Evolutionary conservation across 2,888 invertebrate species (phyloP), one percentile per base, ranked within the genome.

Genomic region (Netelia melanura): DNA sequence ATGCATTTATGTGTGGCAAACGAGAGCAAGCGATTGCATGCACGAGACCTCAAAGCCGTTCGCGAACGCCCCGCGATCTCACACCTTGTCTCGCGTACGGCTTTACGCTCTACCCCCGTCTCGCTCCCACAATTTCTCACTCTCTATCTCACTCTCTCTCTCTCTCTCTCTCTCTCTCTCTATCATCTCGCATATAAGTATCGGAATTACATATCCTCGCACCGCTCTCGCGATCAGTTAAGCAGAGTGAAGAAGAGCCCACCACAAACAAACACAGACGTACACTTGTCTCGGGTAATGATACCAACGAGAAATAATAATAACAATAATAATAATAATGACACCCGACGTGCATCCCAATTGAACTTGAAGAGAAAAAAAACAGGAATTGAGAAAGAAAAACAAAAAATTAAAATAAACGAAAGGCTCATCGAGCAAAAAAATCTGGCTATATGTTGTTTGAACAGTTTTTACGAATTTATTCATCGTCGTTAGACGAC

Each of bases 21-120:
- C 75, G 75, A 80, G 80, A 75, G 79, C 68, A 81, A 80, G 71
- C 67, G 74, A 81, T 86, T 77, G 76, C 86, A 83, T 77, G 74
- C 77, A 74, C 68, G 81, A 61, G 54, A 78, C 30, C 65, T 62
- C 81, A 72, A 67, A 68, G 81, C 68, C 61, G 64, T 74, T 74
- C 43, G 78, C 78, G 70, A 84, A 78, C 77, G 78, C 65, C 77
- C 81, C 78, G 44, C 78, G 70, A 76, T 79, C 84, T 84, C 81
- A 78, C 83, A 83, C 83, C 79, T 80, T 79, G 61, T 48, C 77
- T 78, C 77, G 72, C 79, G 21, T 54, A 44, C 62, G 25, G 30
- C 71, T 52, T 71, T 71, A 64, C 65, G 21, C 80, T 72, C 17
- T 76, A 54, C 21, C 74, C 21, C 10, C 58, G 11, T 11, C 48